Percentiles rank a stretch among this genome's conserved stretches.
Evolutionary conservation across 2,888 invertebrate species (phyloP).

Genomic region (Microctonus aethiopoides): DNA sequence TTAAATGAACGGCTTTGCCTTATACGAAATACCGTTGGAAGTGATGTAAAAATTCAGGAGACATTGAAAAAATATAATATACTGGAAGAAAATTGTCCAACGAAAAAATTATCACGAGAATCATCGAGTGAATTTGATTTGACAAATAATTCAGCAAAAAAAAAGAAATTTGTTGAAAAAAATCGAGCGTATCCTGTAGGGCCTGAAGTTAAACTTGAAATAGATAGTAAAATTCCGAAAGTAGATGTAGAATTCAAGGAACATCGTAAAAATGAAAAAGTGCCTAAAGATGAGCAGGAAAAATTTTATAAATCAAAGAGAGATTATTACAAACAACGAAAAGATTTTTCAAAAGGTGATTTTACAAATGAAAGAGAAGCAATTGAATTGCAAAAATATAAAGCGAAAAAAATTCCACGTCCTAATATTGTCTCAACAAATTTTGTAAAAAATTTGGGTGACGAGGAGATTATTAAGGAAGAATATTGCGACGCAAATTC

Average conservation of each 20-base stretch:
- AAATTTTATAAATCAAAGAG: conserved; percentile 9
- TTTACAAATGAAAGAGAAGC: conserved; percentile 1
- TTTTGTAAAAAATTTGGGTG: background rate
- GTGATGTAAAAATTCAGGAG: conserved; percentile 6
- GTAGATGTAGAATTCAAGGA: background rate
- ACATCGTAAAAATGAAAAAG: background rate
- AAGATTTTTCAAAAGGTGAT: background rate
- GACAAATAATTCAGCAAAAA: background rate
- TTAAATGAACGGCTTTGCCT: conserved; percentile 15
- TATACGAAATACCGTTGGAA: conserved; percentile 9
- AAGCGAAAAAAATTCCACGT: background rate
- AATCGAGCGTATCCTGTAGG: background rate
- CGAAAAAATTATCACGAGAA: background rate
- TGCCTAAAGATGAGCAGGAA: background rate
- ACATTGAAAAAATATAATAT: background rate
- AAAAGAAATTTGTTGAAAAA: background rate
- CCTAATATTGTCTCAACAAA: background rate
- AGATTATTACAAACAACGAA: conserved; percentile 2
- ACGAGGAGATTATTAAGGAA: background rate
- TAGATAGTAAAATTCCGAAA: background rate
- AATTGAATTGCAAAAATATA: background rate
- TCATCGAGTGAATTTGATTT: background rate
- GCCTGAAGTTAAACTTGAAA: background rate
- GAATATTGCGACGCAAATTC: conserved; percentile 13
- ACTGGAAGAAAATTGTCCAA: background rate